A percentile compares a stretch with the other conserved stretches of the same genome.
Conservation (phyloP, 2,888 invertebrate species). For the Cremastinae sp. region DNA sequence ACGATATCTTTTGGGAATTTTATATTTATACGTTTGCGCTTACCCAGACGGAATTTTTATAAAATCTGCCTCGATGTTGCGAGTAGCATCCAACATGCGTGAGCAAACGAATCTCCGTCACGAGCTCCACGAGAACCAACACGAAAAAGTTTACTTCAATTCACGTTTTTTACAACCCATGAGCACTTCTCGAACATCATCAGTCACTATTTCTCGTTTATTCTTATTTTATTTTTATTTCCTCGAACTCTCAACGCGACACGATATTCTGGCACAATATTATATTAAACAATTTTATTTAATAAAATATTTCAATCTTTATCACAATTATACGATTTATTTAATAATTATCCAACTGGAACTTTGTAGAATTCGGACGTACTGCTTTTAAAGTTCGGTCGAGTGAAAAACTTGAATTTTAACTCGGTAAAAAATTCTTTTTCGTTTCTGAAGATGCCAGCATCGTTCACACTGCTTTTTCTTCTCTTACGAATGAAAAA, state of each 20-base stretch:
- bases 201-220: slow-evolving; percentile 37
- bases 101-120: slow-evolving; percentile 54
- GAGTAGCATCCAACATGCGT: slow-evolving; percentile 61
- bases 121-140: slow-evolving; percentile 16
- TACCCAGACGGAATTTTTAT: slow-evolving; percentile 60
- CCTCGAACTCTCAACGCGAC: background rate
- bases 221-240: background rate
- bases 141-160: slow-evolving; percentile 40
- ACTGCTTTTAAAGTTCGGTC: background rate
- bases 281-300: slow-evolving; percentile 15
- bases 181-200: slow-evolving; percentile 42
- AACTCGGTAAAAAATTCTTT: background rate
- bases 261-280: slow-evolving; percentile 28
- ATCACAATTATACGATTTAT: slow-evolving; percentile 32
- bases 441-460: slow-evolving; percentile 8
- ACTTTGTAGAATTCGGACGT: background rate
- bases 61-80: slow-evolving; percentile 44
- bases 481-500: background rate
- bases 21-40: slow-evolving; percentile 31
- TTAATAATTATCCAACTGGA: slow-evolving; percentile 6
- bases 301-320: slow-evolving; percentile 24
- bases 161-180: background rate
- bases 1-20: background rate
- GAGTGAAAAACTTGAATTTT: background rate
- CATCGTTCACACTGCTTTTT: slow-evolving; percentile 29